Percentiles rank a stretch among this genome's conserved stretches.
Evolutionary conservation across 1,140 invertebrate genomes (phyloP).

Genomic region (Oscheius sp.): DNA sequence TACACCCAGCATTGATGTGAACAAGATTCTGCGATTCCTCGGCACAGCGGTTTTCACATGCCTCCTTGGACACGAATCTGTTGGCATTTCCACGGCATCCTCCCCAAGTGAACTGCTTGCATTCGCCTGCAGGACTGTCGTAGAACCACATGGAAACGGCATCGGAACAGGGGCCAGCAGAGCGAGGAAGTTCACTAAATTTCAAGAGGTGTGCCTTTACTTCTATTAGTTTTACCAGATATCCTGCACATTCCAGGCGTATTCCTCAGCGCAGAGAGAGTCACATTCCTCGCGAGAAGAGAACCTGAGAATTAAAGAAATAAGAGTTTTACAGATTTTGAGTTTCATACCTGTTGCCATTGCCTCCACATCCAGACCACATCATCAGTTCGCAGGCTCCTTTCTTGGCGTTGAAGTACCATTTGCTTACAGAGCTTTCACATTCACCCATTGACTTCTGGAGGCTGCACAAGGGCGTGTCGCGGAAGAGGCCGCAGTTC

Average conservation of each 20-base stretch:
- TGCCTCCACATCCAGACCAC: constrained; percentile 57
- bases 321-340: neutral
- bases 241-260: constrained; percentile 1
- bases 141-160: constrained; percentile 64
- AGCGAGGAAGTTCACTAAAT: constrained; percentile 41
- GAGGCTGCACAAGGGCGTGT: constrained; percentile 70
- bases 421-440: constrained; percentile 47
- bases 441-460: constrained; percentile 77
- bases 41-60: constrained; percentile 67
- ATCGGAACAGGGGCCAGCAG: constrained; percentile 55
- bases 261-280: constrained; percentile 44
- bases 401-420: constrained; percentile 48
- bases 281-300: constrained; percentile 52
- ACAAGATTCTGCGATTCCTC: constrained; percentile 13
- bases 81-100: constrained; percentile 82
- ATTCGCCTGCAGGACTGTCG: constrained; percentile 63
- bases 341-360: constrained; percentile 59
- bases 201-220: constrained; percentile 31
- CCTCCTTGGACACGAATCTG: constrained; percentile 71
- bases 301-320: constrained; percentile 40
- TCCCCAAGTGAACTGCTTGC: constrained; percentile 74
- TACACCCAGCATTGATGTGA: constrained; percentile 19
- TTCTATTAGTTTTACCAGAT: constrained; percentile 11
- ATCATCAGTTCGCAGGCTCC: constrained; percentile 52
- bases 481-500: constrained; percentile 54